These are phyloP conservation scores for Zaprionus inermis DNA, from an alignment of 1,140 invertebrate genomes.

Conservation along the genomic window DNA sequence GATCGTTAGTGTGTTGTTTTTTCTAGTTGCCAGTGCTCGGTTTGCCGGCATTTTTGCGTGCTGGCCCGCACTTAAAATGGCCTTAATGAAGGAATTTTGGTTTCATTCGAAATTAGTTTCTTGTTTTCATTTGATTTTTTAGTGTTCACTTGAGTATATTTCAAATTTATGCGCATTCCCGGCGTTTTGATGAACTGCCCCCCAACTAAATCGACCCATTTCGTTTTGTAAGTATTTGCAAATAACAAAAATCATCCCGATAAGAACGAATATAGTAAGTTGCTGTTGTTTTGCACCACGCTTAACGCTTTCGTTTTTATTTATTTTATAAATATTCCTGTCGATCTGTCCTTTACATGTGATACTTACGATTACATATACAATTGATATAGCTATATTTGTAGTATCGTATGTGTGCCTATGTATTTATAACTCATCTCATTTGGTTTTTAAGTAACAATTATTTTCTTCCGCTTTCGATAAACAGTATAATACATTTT, in stretches of 20 bases:
- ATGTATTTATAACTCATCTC: slow-evolving; percentile 32
- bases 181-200: slow-evolving; percentile 38
- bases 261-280: background rate
- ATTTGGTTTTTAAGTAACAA: slow-evolving; percentile 39
- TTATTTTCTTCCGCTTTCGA: slow-evolving; percentile 18
- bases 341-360: slow-evolving; percentile 71
- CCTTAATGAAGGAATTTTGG: slow-evolving; percentile 69
- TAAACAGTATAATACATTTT: slow-evolving; percentile 54
- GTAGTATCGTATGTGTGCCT: slow-evolving; percentile 25
- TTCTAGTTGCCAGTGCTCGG: slow-evolving; percentile 38
- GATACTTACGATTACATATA: slow-evolving; percentile 50
- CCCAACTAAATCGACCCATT: slow-evolving; percentile 22
- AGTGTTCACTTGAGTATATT: slow-evolving; percentile 52
- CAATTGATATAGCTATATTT: slow-evolving; percentile 37
- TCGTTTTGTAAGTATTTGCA: slow-evolving; percentile 36
- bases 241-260: slow-evolving; percentile 25
- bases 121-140: slow-evolving; percentile 77
- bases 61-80: slow-evolving; percentile 66
- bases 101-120: slow-evolving; percentile 69
- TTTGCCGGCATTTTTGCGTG: slow-evolving; percentile 65
- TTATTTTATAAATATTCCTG: slow-evolving; percentile 79
- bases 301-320: slow-evolving; percentile 65
- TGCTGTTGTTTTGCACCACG: background rate
- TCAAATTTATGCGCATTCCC: slow-evolving; percentile 64
- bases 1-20: slow-evolving; percentile 13